phyloP scores from a whole-genome alignment of 2,888 invertebrate species.

The Heliconius sara region DNA sequence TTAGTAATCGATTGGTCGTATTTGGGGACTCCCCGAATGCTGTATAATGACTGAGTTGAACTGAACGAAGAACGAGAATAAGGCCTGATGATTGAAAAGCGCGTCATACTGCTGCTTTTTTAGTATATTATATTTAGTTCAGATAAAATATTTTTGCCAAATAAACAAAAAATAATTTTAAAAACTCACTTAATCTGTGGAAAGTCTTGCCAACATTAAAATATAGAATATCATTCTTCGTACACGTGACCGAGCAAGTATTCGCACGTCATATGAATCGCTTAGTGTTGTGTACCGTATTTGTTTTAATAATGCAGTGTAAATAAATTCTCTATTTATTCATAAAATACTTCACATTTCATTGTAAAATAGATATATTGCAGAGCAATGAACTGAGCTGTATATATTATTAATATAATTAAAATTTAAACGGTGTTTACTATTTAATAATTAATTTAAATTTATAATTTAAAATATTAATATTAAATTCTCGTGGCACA shows the following conservation, averaged over 20 bases:
- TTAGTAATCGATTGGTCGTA: too few species aligned
- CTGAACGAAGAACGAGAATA: too few species aligned
- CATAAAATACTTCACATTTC: constrained; percentile 34
- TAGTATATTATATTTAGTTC: not conserved
- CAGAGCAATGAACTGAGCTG: constrained; percentile 29
- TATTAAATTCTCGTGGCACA: too few species aligned
- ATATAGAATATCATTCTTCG: not conserved
- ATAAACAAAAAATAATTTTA: not conserved
- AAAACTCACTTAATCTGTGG: not conserved
- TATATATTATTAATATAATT: not conserved
- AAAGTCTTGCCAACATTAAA: not conserved
- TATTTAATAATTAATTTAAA: too few species aligned
- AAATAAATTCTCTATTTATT: constrained; percentile 35
- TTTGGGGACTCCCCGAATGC: too few species aligned
- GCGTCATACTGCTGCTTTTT: not conserved
- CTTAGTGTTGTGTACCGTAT: constrained; percentile 34
- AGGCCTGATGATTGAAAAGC: too few species aligned
- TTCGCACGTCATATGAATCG: constrained; percentile 35
- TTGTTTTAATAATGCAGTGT: constrained; percentile 39
- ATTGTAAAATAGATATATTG: constrained; percentile 22
- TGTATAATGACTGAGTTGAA: too few species aligned
- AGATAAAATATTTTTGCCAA: not conserved
- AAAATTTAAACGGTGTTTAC: too few species aligned
- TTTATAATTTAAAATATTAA: too few species aligned
- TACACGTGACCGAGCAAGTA: constrained; percentile 31